These are phyloP conservation scores for Brachionus rubens DNA, from an alignment of 1,140 invertebrate species.

Conservation along the genomic window DNA sequence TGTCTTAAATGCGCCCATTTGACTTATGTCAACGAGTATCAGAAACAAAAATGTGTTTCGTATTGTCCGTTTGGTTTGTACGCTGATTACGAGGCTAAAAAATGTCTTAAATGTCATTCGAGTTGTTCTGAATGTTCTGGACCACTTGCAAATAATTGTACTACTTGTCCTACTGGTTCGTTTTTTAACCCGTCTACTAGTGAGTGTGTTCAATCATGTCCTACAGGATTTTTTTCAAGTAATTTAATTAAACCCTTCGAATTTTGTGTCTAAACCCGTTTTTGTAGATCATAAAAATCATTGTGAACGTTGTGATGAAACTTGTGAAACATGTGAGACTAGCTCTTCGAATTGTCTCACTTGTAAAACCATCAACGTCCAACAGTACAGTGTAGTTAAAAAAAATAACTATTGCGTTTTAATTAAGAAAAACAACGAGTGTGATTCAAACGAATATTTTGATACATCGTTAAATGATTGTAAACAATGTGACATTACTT, in stretches of 20 bases:
- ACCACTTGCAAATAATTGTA: neutral
- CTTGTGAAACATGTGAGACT: slow-evolving; percentile 33
- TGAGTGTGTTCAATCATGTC: neutral
- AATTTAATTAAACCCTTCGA: neutral
- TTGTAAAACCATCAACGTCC: neutral
- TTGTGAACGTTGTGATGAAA: slow-evolving; percentile 37
- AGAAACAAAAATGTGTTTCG: slow-evolving; percentile 17
- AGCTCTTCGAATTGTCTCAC: slow-evolving; percentile 1
- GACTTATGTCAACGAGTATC: neutral
- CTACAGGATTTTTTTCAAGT: slow-evolving; percentile 25
- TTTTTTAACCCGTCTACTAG: neutral
- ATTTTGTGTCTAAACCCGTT: no score
- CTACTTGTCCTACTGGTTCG: neutral
- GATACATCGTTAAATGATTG: neutral
- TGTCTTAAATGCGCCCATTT: slow-evolving; percentile 19
- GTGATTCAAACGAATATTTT: neutral
- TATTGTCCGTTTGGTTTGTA: slow-evolving; percentile 26
- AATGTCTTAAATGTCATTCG: slow-evolving; percentile 10
- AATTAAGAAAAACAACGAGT: slow-evolving; percentile 24
- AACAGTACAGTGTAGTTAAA: neutral
- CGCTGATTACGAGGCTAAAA: neutral
- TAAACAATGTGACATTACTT: slow-evolving; percentile 35
- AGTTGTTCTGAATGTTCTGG: slow-evolving; percentile 38
- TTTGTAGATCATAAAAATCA: neutral
- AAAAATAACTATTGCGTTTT: slow-evolving; percentile 8